Evolutionary conservation across 2,888 invertebrate species (phyloP).

Genomic region (Diplazon laetatorius): DNA sequence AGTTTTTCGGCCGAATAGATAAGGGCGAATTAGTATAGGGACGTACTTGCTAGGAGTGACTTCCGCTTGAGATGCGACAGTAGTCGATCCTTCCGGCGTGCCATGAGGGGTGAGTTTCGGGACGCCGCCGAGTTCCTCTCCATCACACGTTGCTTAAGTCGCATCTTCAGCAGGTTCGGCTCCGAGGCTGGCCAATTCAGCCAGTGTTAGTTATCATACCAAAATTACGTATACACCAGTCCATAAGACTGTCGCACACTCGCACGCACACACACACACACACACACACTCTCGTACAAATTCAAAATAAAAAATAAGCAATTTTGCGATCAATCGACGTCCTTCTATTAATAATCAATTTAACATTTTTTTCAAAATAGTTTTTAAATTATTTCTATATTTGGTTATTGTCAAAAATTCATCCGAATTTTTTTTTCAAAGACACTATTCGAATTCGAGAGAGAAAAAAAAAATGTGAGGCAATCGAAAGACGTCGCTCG

Average conservation of each 20-base stretch:
- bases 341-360: conserved; percentile 57
- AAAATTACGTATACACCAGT: conserved; percentile 66
- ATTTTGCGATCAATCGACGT: conserved; percentile 54
- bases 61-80: conserved; percentile 90
- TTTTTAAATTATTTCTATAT: too few relatives aligned
- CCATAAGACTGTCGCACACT: conserved; percentile 57
- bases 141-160: conserved; percentile 96
- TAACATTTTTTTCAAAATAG: too few relatives aligned
- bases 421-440: too few relatives aligned
- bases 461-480: neutral
- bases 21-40: conserved; percentile 67
- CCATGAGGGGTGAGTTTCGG: conserved; percentile 94
- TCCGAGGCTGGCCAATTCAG: conserved; percentile 91
- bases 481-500: conserved; percentile 46
- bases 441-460: too few relatives aligned
- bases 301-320: conserved; percentile 46
- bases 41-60: conserved; percentile 85
- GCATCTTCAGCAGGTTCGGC: conserved; percentile 97
- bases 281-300: conserved; percentile 29
- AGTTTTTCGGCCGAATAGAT: conserved; percentile 49
- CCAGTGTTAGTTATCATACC: conserved; percentile 80
- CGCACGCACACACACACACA: conserved; percentile 47
- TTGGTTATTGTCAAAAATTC: too few relatives aligned
- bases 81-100: conserved; percentile 90
- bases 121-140: conserved; percentile 86